Percentiles rank a stretch among this genome's conserved stretches.
Conservation (phyloP, 2,113 vertebrate species). For the Sturnira hondurensis region DNA sequence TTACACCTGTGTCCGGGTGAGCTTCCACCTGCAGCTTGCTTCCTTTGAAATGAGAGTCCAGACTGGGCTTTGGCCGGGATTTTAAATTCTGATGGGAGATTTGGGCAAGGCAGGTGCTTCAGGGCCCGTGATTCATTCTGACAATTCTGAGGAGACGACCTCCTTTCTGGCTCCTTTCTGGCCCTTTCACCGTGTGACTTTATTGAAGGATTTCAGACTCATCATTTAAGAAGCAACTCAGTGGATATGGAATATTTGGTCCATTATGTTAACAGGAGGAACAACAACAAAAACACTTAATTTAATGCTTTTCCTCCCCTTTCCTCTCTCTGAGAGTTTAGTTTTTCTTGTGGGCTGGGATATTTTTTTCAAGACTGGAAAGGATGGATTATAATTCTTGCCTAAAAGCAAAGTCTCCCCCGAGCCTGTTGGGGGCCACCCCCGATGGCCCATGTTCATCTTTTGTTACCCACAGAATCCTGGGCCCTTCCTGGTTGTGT, state of each 20-base stretch:
- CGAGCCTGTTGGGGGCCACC: not conserved
- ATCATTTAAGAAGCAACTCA: not conserved
- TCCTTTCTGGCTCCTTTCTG: not conserved
- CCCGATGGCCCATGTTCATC: not conserved
- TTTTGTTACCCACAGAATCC: not conserved
- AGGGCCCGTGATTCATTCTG: slow-evolving; percentile 15
- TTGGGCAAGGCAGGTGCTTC: not conserved
- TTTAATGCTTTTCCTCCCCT: not conserved
- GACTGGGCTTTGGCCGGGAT: not conserved
- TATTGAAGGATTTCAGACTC: not conserved
- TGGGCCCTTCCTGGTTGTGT: not conserved
- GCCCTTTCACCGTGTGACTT: not conserved
- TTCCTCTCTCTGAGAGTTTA: slow-evolving; percentile 56
- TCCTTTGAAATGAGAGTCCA: slow-evolving; percentile 29
- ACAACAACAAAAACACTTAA: not conserved
- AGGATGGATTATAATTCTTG: slow-evolving; percentile 59
- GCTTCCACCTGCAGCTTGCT: not conserved
- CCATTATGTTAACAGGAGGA: not conserved
- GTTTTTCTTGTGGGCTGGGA: slow-evolving; percentile 57
- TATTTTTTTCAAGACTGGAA: slow-evolving; percentile 61
- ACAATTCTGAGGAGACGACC: not conserved
- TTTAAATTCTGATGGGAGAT: slow-evolving; percentile 29
- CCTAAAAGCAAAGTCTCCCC: slow-evolving; percentile 1
- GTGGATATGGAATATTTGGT: not conserved
- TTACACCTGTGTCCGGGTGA: not conserved